A percentile compares a stretch with the other conserved stretches of the same genome.
Evolutionary conservation across 2,888 invertebrate species (phyloP).

Genomic region (Synergus itoensis): DNA sequence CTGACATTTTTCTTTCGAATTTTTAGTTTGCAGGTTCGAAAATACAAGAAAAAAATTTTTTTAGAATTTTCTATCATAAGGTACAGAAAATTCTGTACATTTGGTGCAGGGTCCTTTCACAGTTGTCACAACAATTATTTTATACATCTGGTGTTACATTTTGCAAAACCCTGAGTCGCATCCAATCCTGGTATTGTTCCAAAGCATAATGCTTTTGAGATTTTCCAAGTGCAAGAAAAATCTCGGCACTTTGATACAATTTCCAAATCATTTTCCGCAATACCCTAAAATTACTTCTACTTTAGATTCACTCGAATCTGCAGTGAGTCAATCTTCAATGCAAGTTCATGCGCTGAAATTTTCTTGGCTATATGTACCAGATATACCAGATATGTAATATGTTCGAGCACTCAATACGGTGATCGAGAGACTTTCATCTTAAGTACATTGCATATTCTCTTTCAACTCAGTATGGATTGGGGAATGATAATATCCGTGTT

Average conservation of each 20-base stretch:
- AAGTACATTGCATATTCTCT: slow-evolving; percentile 7
- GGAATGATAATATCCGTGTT: not conserved
- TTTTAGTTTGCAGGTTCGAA: too few species aligned
- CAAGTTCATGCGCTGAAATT: slow-evolving; percentile 2
- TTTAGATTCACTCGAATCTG: slow-evolving; percentile 12
- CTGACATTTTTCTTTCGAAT: too few species aligned
- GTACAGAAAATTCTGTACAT: too few species aligned
- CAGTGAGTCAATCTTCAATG: not conserved
- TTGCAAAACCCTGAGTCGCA: not conserved
- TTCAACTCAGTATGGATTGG: not conserved
- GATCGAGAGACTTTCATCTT: slow-evolving; percentile 12
- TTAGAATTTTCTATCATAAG: too few species aligned
- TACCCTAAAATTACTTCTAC: slow-evolving; percentile 25
- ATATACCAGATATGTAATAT: too few species aligned
- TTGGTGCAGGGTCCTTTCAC: too few species aligned
- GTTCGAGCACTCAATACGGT: not conserved
- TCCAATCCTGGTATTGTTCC: slow-evolving; percentile 9
- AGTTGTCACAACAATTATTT: not conserved
- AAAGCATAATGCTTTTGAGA: not conserved
- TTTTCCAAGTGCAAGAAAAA: slow-evolving; percentile 23
- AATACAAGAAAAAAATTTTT: too few species aligned
- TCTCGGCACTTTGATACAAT: slow-evolving; percentile 29
- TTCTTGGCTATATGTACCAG: not conserved
- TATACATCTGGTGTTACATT: not conserved
- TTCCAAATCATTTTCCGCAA: slow-evolving; percentile 6